Conservation (phyloP, 2,888 invertebrate genomes). For the Lasius fuliginosus region DNA sequence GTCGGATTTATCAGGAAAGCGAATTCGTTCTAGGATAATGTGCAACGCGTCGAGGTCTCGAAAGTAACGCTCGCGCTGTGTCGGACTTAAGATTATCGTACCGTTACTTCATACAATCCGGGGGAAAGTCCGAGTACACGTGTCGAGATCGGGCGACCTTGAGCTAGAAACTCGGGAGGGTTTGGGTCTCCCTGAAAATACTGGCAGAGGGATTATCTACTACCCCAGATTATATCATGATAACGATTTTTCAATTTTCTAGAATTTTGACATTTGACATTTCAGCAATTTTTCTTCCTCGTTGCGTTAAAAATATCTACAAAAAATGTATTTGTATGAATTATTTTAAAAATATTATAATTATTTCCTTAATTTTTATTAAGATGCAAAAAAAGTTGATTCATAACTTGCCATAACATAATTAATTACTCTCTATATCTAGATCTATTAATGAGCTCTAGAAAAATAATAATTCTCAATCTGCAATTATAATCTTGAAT, state of each 20-base stretch:
- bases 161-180: constrained; percentile 13
- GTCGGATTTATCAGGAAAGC: not conserved
- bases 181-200: not conserved
- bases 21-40: not conserved
- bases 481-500: constrained; percentile 5
- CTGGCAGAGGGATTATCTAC: too few relatives aligned
- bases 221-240: not conserved
- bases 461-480: not conserved
- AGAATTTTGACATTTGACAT: not conserved
- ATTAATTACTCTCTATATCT: not conserved
- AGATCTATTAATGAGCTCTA: not conserved
- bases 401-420: not conserved
- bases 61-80: constrained; percentile 39
- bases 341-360: not conserved
- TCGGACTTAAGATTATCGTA: constrained; percentile 43
- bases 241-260: not conserved
- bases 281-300: not conserved
- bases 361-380: not conserved
- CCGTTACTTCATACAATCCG: constrained; percentile 51
- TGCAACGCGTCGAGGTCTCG: constrained; percentile 25
- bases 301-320: not conserved
- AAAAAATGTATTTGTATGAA: not conserved
- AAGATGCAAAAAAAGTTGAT: not conserved
- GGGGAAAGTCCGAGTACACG: constrained; percentile 39
- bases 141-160: constrained; percentile 31